phyloP scores from a whole-genome alignment of 2,888 invertebrate species.

The Ornithoptera priamus region DNA sequence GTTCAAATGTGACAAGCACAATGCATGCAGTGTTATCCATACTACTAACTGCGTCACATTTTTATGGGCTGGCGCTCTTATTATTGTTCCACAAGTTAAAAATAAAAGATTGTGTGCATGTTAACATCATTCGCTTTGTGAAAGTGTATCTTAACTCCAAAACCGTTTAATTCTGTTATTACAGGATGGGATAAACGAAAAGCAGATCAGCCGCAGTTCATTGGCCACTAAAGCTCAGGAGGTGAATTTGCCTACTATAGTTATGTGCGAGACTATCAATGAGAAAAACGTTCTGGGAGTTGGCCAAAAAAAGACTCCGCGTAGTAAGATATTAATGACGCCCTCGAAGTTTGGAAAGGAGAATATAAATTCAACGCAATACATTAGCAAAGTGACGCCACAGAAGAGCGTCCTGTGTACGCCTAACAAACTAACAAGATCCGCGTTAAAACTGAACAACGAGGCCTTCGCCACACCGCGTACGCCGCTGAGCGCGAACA shows the following conservation, averaged over 20 bases:
- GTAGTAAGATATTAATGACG: slow-evolving; percentile 43
- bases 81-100: no score
- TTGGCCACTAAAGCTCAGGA: slow-evolving; percentile 55
- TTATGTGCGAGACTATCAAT: slow-evolving; percentile 41
- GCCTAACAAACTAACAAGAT: slow-evolving; percentile 61
- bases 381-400: slow-evolving; percentile 51
- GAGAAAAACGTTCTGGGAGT: slow-evolving; percentile 38
- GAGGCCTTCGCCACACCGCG: slow-evolving; percentile 70
- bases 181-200: slow-evolving; percentile 74
- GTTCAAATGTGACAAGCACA: no score
- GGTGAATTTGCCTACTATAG: slow-evolving; percentile 39
- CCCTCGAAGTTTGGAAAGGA: slow-evolving; percentile 64
- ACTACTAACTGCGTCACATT: no score
- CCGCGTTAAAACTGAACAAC: slow-evolving; percentile 60
- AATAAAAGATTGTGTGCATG: no score
- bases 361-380: slow-evolving; percentile 49
- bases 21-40: no score
- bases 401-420: slow-evolving; percentile 57
- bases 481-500: slow-evolving; percentile 64
- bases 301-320: slow-evolving; percentile 60
- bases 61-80: no score
- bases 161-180: slow-evolving; percentile 30
- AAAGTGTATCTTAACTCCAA: not conserved
- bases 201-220: slow-evolving; percentile 78
- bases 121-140: no score